phyloP scores from a whole-genome alignment of 2,888 invertebrate genomes.

The Octodonta nipae region DNA sequence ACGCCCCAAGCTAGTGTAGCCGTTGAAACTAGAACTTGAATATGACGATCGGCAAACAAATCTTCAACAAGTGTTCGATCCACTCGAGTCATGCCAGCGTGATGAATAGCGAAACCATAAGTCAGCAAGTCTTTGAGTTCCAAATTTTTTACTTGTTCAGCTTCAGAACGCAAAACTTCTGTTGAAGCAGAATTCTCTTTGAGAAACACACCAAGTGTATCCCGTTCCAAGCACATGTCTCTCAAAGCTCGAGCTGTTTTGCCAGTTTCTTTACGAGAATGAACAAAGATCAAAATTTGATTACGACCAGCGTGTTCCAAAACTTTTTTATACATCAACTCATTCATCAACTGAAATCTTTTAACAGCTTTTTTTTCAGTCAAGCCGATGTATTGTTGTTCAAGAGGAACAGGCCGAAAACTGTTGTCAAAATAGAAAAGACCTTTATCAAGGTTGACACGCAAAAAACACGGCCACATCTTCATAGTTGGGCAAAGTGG shows the following conservation, averaged over 20 bases:
- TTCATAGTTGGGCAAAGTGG: constrained; percentile 93
- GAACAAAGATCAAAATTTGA: constrained; percentile 95
- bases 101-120: constrained; percentile 99
- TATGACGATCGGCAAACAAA: constrained; percentile 93
- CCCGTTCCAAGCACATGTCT: constrained; percentile 95
- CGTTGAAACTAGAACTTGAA: constrained; percentile 85
- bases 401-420: constrained; percentile 86
- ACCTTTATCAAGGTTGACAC: constrained; percentile 78
- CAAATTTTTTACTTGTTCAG: constrained; percentile 91
- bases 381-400: constrained; percentile 97
- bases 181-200: constrained; percentile 94
- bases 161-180: constrained; percentile 86
- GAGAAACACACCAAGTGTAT: constrained; percentile 88
- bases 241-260: constrained; percentile 92
- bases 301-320: constrained; percentile 97
- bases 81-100: constrained; percentile 97
- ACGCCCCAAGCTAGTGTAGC: constrained; percentile 99
- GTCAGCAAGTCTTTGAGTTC: constrained; percentile 92
- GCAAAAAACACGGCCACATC: constrained; percentile 90
- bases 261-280: constrained; percentile 96
- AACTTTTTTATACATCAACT: constrained; percentile 97
- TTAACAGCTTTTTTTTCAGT: constrained; percentile 83
- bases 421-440: constrained; percentile 96
- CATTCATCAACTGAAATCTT: constrained; percentile 71
- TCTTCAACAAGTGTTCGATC: constrained; percentile 97